These are phyloP conservation scores for Hylaea fasciaria DNA, from an alignment of 2,888 invertebrate species.

Conservation along the genomic window DNA sequence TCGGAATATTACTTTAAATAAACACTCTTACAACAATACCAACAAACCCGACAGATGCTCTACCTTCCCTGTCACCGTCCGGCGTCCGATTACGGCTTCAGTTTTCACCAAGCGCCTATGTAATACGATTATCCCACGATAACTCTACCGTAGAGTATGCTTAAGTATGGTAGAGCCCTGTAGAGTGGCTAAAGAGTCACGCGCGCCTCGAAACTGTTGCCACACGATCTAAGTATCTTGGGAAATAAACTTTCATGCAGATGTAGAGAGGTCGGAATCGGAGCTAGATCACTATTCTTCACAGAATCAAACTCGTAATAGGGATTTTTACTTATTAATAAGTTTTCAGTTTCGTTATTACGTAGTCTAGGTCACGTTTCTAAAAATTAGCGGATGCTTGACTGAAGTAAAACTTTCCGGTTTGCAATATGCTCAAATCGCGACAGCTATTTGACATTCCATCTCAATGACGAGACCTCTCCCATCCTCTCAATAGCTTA, in stretches of 20 bases:
- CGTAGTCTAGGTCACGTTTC: too few species aligned
- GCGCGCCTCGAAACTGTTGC: slow-evolving; percentile 12
- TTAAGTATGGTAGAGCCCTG: slow-evolving; percentile 1
- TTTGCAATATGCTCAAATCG: neutral
- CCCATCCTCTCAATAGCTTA: neutral
- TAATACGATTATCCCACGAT: slow-evolving; percentile 32
- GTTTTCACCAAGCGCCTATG: slow-evolving; percentile 28
- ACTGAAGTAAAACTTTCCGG: too few species aligned
- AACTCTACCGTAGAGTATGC: slow-evolving; percentile 14
- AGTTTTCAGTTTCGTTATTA: too few species aligned
- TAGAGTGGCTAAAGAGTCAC: slow-evolving; percentile 22
- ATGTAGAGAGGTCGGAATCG: neutral
- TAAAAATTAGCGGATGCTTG: too few species aligned
- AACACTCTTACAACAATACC: neutral
- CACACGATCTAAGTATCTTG: slow-evolving; percentile 23
- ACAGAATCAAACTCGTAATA: too few species aligned
- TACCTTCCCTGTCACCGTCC: neutral
- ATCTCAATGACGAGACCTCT: slow-evolving; percentile 10
- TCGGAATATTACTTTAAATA: neutral
- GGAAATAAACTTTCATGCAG: slow-evolving; percentile 14
- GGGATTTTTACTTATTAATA: too few species aligned
- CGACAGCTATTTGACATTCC: slow-evolving; percentile 6
- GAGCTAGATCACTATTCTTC: neutral
- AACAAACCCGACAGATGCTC: slow-evolving; percentile 3
- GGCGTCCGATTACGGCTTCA: slow-evolving; percentile 24